Base-by-base conservation (phyloP, 2,888 invertebrate genomes). In the Ferrisia virgata region DNA sequence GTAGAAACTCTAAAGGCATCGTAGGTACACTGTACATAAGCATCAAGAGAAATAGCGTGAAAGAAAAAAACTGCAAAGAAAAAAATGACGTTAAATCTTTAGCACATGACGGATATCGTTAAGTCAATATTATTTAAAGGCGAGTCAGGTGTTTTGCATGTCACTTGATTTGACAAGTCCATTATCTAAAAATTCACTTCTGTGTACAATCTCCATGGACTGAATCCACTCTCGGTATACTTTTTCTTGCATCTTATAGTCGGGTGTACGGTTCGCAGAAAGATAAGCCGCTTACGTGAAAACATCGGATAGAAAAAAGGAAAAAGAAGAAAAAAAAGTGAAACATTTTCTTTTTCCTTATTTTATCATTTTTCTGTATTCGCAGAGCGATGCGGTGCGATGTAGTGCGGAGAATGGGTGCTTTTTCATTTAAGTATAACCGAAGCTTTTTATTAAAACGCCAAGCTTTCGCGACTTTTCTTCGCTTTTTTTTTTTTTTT, bases 51-150 rank as follows among this genome's bases (percentile, higher is more conserved):
- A n/a, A n/a, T n/a, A n/a, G n/a, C n/a, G n/a, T 22, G 5, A 58
- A 58, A 58, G 58, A 58, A 58, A 6, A 22, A 6, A 4, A 15
- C 6, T 4, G 25, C n/a, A 69, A 69, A 13, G 40, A 22, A 22
- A 22, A 47, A 80, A 80, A 80, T 58, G 80, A 53, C 47, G 80
- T 53, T 80, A 80, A 80, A 80, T 80, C 80, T 80, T 80, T 80
- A 58, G 80, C 80, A 80, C 80, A 47, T 80, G 58, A 80, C 47
- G 40, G 80, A 80, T 80, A 80, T 80, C 58, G 58, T 53, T 80
- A 80, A 80, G 80, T 80, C 80, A 80, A 80, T 80, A 80, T 80
- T 80, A 80, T 80, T 80, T 53, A 36, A 80, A 80, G 80, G 80
- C 47, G 80, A 80, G 80, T 80, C 80, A 80, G 80, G 80, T 80